A percentile compares a stretch with the other conserved stretches of the same genome.
Conservation (phyloP, 2,113 vertebrate genomes). For the Passer domesticus region DNA sequence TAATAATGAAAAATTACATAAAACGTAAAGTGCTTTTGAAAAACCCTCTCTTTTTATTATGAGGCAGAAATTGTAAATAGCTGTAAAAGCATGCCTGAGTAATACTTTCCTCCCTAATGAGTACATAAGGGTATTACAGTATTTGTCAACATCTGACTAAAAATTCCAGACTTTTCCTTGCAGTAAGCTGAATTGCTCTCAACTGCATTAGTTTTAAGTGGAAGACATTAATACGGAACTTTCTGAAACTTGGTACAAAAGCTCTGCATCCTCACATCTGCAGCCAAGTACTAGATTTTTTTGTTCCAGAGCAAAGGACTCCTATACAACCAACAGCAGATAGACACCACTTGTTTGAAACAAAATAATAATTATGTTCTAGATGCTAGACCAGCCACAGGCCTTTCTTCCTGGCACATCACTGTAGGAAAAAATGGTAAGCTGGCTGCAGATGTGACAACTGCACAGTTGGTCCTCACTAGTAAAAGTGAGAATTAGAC, state of each 20-base stretch:
- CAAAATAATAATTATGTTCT: neutral
- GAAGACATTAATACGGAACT: neutral
- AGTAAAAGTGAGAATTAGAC: neutral
- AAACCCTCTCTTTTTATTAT: neutral
- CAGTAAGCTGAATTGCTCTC: neutral
- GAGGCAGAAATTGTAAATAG: neutral
- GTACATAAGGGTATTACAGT: neutral
- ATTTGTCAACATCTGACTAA: constrained; percentile 12
- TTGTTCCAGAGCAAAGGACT: neutral
- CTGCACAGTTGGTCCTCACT: neutral
- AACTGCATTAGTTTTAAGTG: neutral
- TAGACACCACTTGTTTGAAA: constrained; percentile 18
- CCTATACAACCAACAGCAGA: neutral
- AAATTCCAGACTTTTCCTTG: neutral
- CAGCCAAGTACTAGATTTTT: neutral
- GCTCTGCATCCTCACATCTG: neutral
- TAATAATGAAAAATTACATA: neutral
- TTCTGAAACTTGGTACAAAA: neutral
- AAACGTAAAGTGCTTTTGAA: neutral
- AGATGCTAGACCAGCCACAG: neutral
- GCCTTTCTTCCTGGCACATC: neutral
- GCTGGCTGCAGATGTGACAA: neutral
- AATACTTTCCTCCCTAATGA: neutral
- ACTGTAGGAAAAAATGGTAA: neutral
- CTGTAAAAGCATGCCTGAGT: neutral